Percentiles rank a stretch among this genome's conserved stretches.
These are phyloP conservation scores for Scytalopus superciliaris DNA, from an alignment of 2,113 vertebrate genomes.

Conservation along the genomic window DNA sequence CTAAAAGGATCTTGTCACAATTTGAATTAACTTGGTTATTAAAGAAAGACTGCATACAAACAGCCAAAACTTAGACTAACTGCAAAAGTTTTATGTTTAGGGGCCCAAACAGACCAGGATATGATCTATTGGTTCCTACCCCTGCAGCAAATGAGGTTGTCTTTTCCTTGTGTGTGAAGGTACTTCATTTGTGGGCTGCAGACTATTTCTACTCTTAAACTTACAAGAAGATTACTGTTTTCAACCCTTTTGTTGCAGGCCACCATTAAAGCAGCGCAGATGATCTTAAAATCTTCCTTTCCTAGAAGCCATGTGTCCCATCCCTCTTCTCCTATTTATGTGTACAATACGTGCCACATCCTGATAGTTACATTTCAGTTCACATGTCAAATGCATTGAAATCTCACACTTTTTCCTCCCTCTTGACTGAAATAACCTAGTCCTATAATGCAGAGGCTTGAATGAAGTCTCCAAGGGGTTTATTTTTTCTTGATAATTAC, in stretches of 20 bases:
- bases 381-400: background rate
- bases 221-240: background rate
- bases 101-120: background rate
- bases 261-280: background rate
- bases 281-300: background rate
- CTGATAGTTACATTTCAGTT: background rate
- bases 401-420: background rate
- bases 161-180: background rate
- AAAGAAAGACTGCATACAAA: background rate
- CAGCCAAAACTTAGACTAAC: background rate
- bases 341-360: background rate
- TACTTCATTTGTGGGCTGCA: background rate
- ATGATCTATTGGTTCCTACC: background rate
- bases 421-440: background rate
- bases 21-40: background rate
- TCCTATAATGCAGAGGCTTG: background rate
- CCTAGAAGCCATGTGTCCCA: background rate
- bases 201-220: background rate
- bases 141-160: background rate
- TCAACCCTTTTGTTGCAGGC: background rate
- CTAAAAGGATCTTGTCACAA: background rate
- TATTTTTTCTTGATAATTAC: background rate
- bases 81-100: background rate
- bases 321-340: background rate
- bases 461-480: background rate